Evolutionary conservation across 2,888 invertebrate genomes (phyloP), one percentile per base, ranked within the genome.

Genomic region (Tenthredo mesomela): DNA sequence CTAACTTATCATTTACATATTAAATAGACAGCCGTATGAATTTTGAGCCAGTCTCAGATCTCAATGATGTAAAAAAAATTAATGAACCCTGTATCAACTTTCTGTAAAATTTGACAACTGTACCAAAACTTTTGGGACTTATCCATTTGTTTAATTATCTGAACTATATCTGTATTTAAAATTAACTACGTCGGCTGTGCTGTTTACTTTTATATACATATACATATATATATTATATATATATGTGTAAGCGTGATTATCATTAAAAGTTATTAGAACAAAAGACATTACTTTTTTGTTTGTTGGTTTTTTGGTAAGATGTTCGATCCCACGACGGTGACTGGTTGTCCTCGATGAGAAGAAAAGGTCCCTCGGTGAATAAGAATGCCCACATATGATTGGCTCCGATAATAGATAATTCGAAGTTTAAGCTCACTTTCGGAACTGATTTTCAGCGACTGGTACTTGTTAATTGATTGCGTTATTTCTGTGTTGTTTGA

Each of bases 281-380:
- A 86, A 86, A 82, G 84, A 87, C 82, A 86, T 86, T 87, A 87
- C 87, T 86, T 87, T 86, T 87, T 85, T 87, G 82, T 87, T 82
- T 85, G 84, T 86, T 86, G 77, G 18, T 82, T 65, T 65, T 83
- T 54, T 84, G 86, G 84, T 80, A n/a, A 80, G 80, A 80, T 80
- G 80, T 58, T 80, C 61, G 80, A 80, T 82, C 89, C 90, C 89
- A 89, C 89, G 90, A 88, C 85, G 89, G 86, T 84, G 84, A 87
- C 82, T 65, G 47, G 82, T 84, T 88, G 88, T 87, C 87, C 86
- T 87, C 87, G 85, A 88, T 83, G 85, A 87, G 86, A 85, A 82
- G 86, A 88, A 73, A 58, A 61, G 47, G 71, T 73, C 65, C 78
- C 83, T 67, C 84, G 82, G 65, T 82, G 82, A 82, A 65, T 82